Evolutionary conservation across 2,888 invertebrate genomes (phyloP).

Genomic region (Tinea trinotella): DNA sequence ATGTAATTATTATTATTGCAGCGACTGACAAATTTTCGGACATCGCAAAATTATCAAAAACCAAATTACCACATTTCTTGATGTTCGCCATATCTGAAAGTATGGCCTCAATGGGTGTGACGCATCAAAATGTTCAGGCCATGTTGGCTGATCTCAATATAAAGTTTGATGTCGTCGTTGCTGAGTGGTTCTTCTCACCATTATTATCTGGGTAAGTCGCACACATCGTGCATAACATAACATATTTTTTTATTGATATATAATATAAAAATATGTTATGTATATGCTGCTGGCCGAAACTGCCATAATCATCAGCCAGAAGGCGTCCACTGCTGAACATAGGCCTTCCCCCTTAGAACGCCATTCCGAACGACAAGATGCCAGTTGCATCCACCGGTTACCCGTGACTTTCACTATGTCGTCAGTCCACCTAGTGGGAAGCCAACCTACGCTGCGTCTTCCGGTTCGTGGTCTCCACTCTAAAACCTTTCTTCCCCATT

Average conservation of each 20-base stretch:
- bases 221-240: too few species aligned
- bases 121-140: conserved; percentile 32
- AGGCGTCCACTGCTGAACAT: too few species aligned
- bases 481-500: too few species aligned
- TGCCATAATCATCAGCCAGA: too few species aligned
- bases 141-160: conserved; percentile 31
- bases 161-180: conserved; percentile 37
- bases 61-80: neutral
- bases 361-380: too few species aligned
- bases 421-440: too few species aligned
- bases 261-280: neutral
- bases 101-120: conserved; percentile 23
- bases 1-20: neutral
- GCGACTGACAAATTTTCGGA: neutral
- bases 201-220: conserved; percentile 43
- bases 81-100: neutral
- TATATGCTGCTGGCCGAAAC: too few species aligned
- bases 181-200: conserved; percentile 41
- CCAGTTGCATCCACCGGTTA: too few species aligned
- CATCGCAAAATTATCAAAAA: neutral
- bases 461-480: too few species aligned
- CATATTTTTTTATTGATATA: neutral
- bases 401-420: too few species aligned
- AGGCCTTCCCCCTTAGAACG: too few species aligned
- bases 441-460: too few species aligned